phyloP scores from a whole-genome alignment of 2,113 vertebrate genomes.

The Nycticebus coucang region DNA sequence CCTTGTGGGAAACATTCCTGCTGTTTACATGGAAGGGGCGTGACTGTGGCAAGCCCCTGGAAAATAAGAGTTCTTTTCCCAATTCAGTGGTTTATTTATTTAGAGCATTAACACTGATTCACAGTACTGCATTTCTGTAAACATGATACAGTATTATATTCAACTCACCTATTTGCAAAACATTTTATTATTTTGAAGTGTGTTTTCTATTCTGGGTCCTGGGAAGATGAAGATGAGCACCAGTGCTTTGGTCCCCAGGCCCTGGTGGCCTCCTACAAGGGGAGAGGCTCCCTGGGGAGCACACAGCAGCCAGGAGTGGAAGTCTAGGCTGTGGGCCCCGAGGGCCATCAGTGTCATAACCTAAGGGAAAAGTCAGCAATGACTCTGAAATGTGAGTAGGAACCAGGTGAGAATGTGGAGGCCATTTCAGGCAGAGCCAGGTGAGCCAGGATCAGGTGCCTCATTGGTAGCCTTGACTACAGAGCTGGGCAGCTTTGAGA shows the following conservation, averaged over 20 bases:
- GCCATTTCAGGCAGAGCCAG: neutral
- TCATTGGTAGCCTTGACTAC: neutral
- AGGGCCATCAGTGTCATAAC: fast-evolving
- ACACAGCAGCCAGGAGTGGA: neutral
- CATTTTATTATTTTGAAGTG: neutral
- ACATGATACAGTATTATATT: neutral
- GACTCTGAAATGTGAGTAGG: neutral
- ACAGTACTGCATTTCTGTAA: neutral
- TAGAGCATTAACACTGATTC: neutral
- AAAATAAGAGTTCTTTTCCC: neutral
- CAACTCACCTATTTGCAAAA: neutral
- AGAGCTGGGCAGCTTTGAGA: neutral
- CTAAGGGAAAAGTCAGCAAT: neutral
- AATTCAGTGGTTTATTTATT: neutral
- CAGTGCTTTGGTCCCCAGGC: neutral
- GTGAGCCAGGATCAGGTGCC: neutral
- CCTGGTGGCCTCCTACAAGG: fast-evolving
- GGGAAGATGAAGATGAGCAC: neutral
- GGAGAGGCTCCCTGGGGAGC: neutral
- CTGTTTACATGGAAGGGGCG: neutral
- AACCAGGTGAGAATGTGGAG: neutral
- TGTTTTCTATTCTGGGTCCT: neutral
- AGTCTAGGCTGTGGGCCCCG: too few relatives aligned
- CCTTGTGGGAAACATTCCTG: neutral
- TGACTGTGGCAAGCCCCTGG: neutral